A percentile compares a stretch with the other conserved stretches of the same genome.
These are phyloP conservation scores for Diabrotica undecimpunctata DNA, from an alignment of 1,140 invertebrate genomes.

Conservation along the genomic window DNA sequence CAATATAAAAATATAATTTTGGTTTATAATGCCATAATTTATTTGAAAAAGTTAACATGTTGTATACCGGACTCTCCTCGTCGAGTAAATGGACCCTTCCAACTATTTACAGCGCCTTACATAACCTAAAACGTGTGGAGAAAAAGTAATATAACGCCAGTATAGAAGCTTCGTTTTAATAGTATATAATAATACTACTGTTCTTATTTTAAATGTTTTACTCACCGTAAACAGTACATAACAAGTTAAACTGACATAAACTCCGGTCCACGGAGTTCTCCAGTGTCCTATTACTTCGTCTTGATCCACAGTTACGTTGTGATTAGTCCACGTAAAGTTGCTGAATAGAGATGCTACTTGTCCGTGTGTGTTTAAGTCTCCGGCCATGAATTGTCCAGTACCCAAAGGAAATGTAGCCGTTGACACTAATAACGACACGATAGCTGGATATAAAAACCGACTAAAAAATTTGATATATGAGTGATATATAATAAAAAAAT, in stretches of 20 bases:
- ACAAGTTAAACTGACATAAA: slow-evolving; percentile 81
- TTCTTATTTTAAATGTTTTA: too few relatives aligned
- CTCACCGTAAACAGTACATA: slow-evolving; percentile 85
- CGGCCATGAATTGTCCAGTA: slow-evolving; percentile 83
- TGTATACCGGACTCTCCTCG: too few relatives aligned
- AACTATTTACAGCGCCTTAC: too few relatives aligned
- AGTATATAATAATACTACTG: too few relatives aligned
- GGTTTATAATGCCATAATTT: too few relatives aligned
- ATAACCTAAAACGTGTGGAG: too few relatives aligned
- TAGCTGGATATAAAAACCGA: slow-evolving; percentile 84
- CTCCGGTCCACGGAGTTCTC: slow-evolving; percentile 75
- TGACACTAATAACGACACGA: slow-evolving; percentile 76
- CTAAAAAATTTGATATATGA: slow-evolving; percentile 49
- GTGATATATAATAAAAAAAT: too few relatives aligned
- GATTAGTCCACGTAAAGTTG: slow-evolving; percentile 91
- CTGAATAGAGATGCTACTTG: slow-evolving; percentile 86
- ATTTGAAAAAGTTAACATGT: too few relatives aligned
- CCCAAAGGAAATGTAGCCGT: slow-evolving; percentile 83
- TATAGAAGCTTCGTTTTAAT: too few relatives aligned
- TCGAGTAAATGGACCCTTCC: too few relatives aligned
- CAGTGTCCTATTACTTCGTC: slow-evolving; percentile 82
- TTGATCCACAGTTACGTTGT: slow-evolving; percentile 75
- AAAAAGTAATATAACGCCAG: too few relatives aligned
- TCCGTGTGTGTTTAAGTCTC: slow-evolving; percentile 79
- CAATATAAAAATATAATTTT: too few relatives aligned